Conservation (phyloP, 2,797 vertebrate genomes). For the Serranus cabrilla region DNA sequence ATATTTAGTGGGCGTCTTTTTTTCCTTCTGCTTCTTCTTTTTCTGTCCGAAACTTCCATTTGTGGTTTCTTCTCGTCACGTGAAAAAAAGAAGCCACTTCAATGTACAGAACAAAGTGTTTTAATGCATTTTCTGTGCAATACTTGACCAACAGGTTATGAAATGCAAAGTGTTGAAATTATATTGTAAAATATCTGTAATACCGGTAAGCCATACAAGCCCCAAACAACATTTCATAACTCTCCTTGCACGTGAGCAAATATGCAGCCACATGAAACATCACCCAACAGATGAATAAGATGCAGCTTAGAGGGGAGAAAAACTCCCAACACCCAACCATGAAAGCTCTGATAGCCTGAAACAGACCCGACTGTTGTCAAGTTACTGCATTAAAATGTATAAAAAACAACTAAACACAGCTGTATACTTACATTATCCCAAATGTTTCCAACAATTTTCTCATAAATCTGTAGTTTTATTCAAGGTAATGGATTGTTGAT, state of each 20-base stretch:
- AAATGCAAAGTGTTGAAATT: slow-evolving; percentile 13
- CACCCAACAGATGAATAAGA: background rate
- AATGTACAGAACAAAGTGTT: slow-evolving; percentile 21
- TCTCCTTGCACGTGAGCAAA: background rate
- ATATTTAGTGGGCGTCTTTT: slow-evolving; percentile 32
- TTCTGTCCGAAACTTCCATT: slow-evolving; percentile 17
- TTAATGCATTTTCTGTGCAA: slow-evolving; percentile 10
- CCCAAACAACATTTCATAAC: slow-evolving; percentile 15
- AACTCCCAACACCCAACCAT: no score
- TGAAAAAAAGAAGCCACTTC: slow-evolving; percentile 22
- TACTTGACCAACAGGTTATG: slow-evolving; percentile 1
- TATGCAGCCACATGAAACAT: background rate
- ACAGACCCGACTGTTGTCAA: no score
- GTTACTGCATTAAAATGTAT: no score
- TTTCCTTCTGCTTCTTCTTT: slow-evolving; percentile 56
- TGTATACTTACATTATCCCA: no score
- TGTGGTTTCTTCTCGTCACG: slow-evolving; percentile 47
- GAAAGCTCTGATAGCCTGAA: no score
- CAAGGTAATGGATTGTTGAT: no score
- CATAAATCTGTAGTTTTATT: no score
- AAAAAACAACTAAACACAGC: no score
- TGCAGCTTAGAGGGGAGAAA: no score
- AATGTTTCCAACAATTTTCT: no score
- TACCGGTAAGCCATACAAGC: slow-evolving; percentile 1
- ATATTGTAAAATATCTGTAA: slow-evolving; percentile 14